phyloP scores from a whole-genome alignment of 2,113 vertebrate genomes.

The Hydrolagus affinis region DNA sequence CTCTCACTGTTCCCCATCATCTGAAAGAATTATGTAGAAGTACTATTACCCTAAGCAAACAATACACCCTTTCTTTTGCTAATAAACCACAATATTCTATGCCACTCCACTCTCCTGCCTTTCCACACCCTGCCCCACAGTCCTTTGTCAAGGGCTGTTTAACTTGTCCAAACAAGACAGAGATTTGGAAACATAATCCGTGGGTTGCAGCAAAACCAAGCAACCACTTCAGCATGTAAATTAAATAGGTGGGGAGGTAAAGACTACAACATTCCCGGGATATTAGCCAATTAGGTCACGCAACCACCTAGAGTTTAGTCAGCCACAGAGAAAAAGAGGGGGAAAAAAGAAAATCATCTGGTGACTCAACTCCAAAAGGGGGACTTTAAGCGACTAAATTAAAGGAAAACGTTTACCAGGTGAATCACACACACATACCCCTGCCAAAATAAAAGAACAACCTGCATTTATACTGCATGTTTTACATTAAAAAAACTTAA shows the following conservation, averaged over 20 bases:
- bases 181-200: conserved; percentile 59
- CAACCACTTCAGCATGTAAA: conserved; percentile 57
- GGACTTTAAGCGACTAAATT: neutral
- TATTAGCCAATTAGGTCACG: neutral
- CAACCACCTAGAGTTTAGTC: neutral
- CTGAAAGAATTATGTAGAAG: neutral
- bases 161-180: conserved; percentile 69
- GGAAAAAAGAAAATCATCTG: neutral
- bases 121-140: conserved; percentile 62
- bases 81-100: conserved; percentile 39
- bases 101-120: conserved; percentile 58
- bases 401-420: neutral
- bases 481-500: too few species aligned
- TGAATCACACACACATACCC: neutral
- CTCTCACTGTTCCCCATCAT: neutral
- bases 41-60: conserved; percentile 47
- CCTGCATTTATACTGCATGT: too few species aligned
- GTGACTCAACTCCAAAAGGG: neutral
- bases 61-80: conserved; percentile 46
- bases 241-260: conserved; percentile 58
- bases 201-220: conserved; percentile 60
- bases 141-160: conserved; percentile 54
- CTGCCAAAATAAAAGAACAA: neutral
- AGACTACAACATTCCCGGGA: conserved; percentile 20
- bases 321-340: neutral